Percentiles rank a stretch among this genome's conserved stretches.
Conservation (phyloP, 2,113 vertebrate genomes). For the Propithecus coquereli region DNA sequence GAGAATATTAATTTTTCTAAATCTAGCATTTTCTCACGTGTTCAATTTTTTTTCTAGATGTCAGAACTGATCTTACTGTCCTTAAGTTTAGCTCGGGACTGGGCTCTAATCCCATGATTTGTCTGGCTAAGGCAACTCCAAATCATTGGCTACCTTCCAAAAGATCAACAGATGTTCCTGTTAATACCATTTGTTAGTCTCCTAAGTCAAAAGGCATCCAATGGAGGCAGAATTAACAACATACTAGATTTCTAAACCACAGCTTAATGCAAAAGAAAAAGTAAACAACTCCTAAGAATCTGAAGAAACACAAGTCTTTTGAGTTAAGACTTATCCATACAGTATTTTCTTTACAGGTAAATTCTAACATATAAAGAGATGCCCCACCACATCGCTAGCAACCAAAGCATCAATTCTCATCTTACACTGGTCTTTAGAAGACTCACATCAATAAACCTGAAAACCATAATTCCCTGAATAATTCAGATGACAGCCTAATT, state of each 20-base stretch:
- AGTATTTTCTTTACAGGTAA: conserved; percentile 17
- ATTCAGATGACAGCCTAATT: conserved; percentile 16
- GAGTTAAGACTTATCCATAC: neutral
- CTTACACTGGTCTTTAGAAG: neutral
- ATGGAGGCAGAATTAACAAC: conserved; percentile 48
- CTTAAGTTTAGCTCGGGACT: conserved; percentile 1
- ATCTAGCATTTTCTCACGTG: neutral
- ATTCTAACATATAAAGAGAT: neutral
- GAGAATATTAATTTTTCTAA: conserved; percentile 26
- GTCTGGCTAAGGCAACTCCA: conserved; percentile 41
- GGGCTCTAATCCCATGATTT: conserved; percentile 35
- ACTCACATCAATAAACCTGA: neutral
- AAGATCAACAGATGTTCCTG: conserved; percentile 44
- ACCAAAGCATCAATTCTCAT: neutral
- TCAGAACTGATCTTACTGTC: conserved; percentile 15
- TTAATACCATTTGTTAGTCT: conserved; percentile 43
- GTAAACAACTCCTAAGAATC: conserved; percentile 2
- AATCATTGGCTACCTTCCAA: conserved; percentile 44
- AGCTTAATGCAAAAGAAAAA: conserved; percentile 23
- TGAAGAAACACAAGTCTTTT: neutral
- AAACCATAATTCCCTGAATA: neutral
- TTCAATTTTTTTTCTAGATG: conserved; percentile 32
- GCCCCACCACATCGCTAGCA: neutral
- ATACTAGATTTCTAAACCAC: conserved; percentile 50
- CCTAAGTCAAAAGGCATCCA: conserved; percentile 49